Evolutionary conservation across 2,888 invertebrate genomes (phyloP), one percentile per base, ranked within the genome.

Genomic region (Drymonia ruficornis): DNA sequence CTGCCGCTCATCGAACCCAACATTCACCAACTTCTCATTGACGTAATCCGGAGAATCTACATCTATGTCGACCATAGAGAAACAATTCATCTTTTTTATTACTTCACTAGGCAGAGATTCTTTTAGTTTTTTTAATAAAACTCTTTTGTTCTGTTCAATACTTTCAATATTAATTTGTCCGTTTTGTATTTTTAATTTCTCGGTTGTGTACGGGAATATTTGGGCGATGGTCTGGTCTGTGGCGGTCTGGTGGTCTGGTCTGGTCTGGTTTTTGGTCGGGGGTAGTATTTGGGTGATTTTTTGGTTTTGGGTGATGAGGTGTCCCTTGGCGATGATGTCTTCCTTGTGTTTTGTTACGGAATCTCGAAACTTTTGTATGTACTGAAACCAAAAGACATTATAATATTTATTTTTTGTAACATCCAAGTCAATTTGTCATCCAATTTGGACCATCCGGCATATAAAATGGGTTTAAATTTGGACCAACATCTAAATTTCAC

Each of bases 31-130:
- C 38, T 86, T 88, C 34, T 89, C 89, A 49, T 90, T 87, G 0
- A 87, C 81, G 40, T 86, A 88, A 43, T 61, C 65, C 0, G 84
- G 72, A 0, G 84, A 73, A 51, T 91, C 91, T 12, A 91, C 87
- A 54, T 92, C 78, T 0, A 92, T 80, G 53, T 93, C 93, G 19
- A 78, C 78, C 93, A 93, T 92, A n/a, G 91, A 89, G 65, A 92
- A 93, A 55, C 92, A 92, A 19, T 85, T 84, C 29, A 89, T 51
- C 13, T 84, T 84, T 53, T 80, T 80, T 18, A 87, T 65, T 43
- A 87, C 83, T 0, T 83, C 84, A 2, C 58, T 54, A 0, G 76
- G 40, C 44, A 88, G 46, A 0, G 63, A 63, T 1, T 68, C 62
- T 59, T 86, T 90, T 1, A 91, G 56, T 49, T 78, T 69, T 0